Conservation (phyloP, 2,113 vertebrate species). For the Capreolus pygargus region DNA sequence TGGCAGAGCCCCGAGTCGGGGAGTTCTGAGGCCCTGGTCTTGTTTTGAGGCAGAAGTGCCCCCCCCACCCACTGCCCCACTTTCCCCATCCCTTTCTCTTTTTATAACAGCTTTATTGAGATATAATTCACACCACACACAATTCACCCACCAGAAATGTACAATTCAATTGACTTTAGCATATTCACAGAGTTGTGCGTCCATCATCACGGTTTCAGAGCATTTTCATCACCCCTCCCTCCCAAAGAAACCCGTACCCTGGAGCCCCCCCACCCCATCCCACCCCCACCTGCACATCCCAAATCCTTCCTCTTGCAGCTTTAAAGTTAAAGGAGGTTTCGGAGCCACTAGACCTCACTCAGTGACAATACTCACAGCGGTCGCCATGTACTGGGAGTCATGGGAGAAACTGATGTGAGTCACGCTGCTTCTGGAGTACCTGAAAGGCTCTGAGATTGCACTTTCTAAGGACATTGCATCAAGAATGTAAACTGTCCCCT, state of each 20-base stretch:
- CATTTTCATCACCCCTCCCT: neutral
- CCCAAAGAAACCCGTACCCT: neutral
- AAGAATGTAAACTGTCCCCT: constrained; percentile 88
- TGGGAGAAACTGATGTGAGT: constrained; percentile 90
- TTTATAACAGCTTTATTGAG: neutral
- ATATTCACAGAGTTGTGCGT: neutral
- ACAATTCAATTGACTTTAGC: neutral
- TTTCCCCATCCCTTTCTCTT: neutral
- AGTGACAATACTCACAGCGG: constrained; percentile 85
- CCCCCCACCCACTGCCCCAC: neutral
- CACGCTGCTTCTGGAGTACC: constrained; percentile 82
- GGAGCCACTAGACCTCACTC: neutral
- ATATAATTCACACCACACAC: neutral
- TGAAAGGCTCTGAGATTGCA: constrained; percentile 80
- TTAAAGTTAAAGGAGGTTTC: neutral
- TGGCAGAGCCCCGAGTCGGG: neutral
- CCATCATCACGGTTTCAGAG: neutral
- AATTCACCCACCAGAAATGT: neutral
- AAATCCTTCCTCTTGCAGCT: neutral
- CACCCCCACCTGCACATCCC: neutral
- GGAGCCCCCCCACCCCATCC: neutral
- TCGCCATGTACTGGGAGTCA: constrained; percentile 90
- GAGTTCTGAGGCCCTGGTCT: neutral
- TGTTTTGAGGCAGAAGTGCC: neutral
- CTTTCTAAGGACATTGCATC: constrained; percentile 85